Conservation (phyloP, 2,888 invertebrate genomes). For the Balanococcus diminutus region DNA sequence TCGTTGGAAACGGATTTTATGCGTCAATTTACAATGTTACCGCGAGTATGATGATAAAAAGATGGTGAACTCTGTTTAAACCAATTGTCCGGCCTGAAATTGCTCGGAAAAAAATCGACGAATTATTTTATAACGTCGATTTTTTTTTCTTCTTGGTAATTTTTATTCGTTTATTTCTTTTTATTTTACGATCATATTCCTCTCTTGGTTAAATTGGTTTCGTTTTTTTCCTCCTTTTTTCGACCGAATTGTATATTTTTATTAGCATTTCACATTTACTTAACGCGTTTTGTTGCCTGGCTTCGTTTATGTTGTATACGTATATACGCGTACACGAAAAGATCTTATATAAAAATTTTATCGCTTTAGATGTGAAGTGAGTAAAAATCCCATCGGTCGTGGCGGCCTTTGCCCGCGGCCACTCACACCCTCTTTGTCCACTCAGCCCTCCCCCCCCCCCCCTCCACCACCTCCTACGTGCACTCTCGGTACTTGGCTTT, state of each 20-base stretch:
- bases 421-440: too few relatives aligned
- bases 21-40: conserved; percentile 31
- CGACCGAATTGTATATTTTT: conserved; percentile 43
- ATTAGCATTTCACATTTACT: conserved; percentile 44
- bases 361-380: conserved; percentile 24
- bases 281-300: background rate
- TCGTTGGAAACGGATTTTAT: background rate
- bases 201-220: conserved; percentile 42
- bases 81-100: background rate
- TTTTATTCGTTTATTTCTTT: conserved; percentile 35
- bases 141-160: conserved; percentile 25
- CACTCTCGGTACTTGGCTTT: background rate
- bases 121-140: conserved; percentile 52
- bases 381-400: conserved; percentile 18
- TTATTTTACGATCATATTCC: conserved; percentile 50
- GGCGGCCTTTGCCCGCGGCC: background rate
- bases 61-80: conserved; percentile 13
- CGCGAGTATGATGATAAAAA: conserved; percentile 13
- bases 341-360: conserved; percentile 50
- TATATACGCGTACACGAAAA: conserved; percentile 41
- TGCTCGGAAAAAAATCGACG: conserved; percentile 42
- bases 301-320: conserved; percentile 13
- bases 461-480: background rate
- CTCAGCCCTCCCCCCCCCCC: background rate
- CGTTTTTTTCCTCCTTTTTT: background rate